Conservation (phyloP, 2,113 vertebrate genomes). For the Alligator sinensis region DNA sequence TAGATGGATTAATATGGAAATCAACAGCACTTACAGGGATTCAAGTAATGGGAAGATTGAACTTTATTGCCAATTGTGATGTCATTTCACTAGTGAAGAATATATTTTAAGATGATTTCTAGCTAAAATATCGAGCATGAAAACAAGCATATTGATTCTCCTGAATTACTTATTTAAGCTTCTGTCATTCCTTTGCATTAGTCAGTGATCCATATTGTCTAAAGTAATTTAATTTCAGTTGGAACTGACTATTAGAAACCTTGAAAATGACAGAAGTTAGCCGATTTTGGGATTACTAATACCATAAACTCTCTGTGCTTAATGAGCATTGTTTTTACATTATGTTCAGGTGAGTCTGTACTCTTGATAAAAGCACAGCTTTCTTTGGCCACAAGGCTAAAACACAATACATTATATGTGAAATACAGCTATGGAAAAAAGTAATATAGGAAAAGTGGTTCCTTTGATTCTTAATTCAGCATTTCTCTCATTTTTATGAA, state of each 20-base stretch:
- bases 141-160: neutral
- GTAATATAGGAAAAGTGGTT: neutral
- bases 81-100: neutral
- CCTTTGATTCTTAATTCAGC: neutral
- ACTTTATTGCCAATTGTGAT: accelerated
- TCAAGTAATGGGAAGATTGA: neutral
- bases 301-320: neutral
- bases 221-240: neutral
- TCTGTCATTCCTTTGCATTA: neutral
- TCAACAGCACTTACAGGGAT: neutral
- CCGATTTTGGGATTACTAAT: neutral
- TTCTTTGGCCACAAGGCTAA: neutral
- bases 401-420: neutral
- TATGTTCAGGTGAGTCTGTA: neutral
- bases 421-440: neutral
- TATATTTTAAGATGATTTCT: neutral
- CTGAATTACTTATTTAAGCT: neutral
- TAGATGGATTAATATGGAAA: neutral
- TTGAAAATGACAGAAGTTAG: neutral
- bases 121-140: neutral
- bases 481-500: neutral
- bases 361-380: neutral
- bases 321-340: neutral
- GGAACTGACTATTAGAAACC: neutral
- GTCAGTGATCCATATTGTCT: neutral